phyloP scores from a whole-genome alignment of 2,888 invertebrate species.

The Sipha maydis region DNA sequence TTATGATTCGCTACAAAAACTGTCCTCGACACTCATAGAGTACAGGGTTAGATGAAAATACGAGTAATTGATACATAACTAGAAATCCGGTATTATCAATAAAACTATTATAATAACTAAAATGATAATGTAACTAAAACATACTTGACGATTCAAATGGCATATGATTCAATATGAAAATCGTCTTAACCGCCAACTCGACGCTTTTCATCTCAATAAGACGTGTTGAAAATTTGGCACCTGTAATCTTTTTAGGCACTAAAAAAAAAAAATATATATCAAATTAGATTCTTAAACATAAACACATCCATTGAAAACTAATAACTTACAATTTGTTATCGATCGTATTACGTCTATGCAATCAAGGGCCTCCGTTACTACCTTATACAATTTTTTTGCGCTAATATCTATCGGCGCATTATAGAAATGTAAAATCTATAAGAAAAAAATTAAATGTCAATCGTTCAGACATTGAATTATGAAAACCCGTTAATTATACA shows the following conservation, averaged over 20 bases:
- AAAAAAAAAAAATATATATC: not conserved
- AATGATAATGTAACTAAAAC: too few relatives aligned
- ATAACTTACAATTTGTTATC: conserved; percentile 26
- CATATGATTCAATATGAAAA: conserved; percentile 34
- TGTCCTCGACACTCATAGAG: too few relatives aligned
- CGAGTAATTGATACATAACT: too few relatives aligned
- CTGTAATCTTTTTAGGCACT: conserved; percentile 23
- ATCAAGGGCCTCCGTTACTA: not conserved
- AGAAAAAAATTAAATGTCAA: too few relatives aligned
- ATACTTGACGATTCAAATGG: conserved; percentile 34
- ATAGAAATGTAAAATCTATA: conserved; percentile 52
- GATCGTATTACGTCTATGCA: conserved; percentile 30
- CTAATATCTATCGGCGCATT: conserved; percentile 46
- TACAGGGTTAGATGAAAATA: too few relatives aligned
- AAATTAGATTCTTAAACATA: not conserved
- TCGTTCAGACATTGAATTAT: too few relatives aligned
- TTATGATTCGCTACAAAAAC: too few relatives aligned
- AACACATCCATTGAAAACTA: not conserved
- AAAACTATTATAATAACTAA: too few relatives aligned
- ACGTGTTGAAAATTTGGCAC: conserved; percentile 43
- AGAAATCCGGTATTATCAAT: too few relatives aligned
- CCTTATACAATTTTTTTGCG: not conserved
- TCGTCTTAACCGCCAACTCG: not conserved
- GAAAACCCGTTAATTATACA: too few relatives aligned
- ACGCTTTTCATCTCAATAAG: conserved; percentile 32